Percentiles rank a stretch among this genome's conserved stretches.
Evolutionary conservation across 2,797 vertebrate genomes (phyloP).

Genomic region (Enoplosus armatus): DNA sequence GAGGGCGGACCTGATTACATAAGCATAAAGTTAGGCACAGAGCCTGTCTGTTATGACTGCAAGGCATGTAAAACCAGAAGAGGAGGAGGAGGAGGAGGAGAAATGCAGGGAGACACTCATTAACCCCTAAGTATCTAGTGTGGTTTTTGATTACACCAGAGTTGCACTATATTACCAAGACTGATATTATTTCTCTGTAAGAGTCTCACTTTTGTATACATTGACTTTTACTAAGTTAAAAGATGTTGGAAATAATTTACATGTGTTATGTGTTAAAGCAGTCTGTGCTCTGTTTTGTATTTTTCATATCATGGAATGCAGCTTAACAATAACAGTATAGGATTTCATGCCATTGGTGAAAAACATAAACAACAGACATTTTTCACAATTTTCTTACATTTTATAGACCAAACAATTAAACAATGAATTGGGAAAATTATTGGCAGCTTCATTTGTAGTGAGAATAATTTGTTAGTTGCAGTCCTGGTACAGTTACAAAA

Average conservation of each 20-base stretch:
- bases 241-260: conserved; percentile 37
- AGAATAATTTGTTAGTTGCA: not conserved
- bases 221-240: conserved; percentile 39
- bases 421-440: not conserved
- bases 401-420: not conserved
- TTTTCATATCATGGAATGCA: conserved; percentile 36
- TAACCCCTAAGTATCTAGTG: conserved; percentile 44
- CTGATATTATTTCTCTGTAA: conserved; percentile 29
- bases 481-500: not conserved
- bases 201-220: conserved; percentile 47
- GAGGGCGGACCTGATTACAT: conserved; percentile 64
- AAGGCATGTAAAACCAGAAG: conserved; percentile 55
- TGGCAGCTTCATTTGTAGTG: conserved; percentile 5
- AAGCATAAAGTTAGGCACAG: conserved; percentile 53
- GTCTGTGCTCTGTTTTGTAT: conserved; percentile 39
- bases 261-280: conserved; percentile 40
- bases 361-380: conserved; percentile 3
- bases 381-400: conserved; percentile 6
- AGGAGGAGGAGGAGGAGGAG: conserved; percentile 45
- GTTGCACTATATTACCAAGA: conserved; percentile 56
- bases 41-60: conserved; percentile 54
- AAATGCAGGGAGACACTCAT: conserved; percentile 43
- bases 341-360: conserved; percentile 23
- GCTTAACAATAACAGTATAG: not conserved
- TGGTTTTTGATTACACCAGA: conserved; percentile 28